These are phyloP conservation scores for Trialeurodes vaporariorum DNA, from an alignment of 1,140 invertebrate genomes.

Conservation along the genomic window DNA sequence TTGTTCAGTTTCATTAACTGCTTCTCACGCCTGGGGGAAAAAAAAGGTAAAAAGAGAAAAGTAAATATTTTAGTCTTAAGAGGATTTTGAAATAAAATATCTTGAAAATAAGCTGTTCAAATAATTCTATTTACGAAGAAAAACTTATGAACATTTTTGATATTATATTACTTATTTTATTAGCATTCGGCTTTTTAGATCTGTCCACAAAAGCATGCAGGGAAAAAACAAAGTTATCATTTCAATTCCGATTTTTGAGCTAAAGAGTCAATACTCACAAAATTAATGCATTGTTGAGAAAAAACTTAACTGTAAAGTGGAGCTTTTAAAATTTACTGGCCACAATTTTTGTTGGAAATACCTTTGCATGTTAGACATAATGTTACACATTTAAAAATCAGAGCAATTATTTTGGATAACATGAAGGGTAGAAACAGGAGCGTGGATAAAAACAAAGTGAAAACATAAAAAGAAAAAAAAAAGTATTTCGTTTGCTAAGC, in stretches of 20 bases:
- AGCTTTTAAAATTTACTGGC: not conserved
- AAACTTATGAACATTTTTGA: not conserved
- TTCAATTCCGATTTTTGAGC: no score
- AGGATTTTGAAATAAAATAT: not conserved
- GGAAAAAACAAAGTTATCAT: no score
- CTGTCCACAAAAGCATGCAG: not conserved
- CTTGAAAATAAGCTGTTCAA: not conserved
- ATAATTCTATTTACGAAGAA: not conserved
- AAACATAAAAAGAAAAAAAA: no score
- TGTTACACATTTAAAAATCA: no score
- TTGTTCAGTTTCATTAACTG: conserved; percentile 42
- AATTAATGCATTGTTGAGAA: no score
- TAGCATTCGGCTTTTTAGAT: not conserved
- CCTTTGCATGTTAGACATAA: not conserved
- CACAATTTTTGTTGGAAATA: no score
- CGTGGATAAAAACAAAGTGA: no score
- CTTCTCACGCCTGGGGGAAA: conserved; percentile 41
- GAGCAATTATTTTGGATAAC: no score
- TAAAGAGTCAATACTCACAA: no score
- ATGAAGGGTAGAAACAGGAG: no score
- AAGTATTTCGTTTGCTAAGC: no score
- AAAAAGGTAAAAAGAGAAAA: conserved; percentile 12
- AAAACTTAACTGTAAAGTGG: not conserved
- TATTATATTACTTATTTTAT: not conserved
- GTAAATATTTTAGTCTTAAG: not conserved